Evolutionary conservation across 2,113 vertebrate genomes (phyloP).

Genomic region (Gasterosteus nipponicus): DNA sequence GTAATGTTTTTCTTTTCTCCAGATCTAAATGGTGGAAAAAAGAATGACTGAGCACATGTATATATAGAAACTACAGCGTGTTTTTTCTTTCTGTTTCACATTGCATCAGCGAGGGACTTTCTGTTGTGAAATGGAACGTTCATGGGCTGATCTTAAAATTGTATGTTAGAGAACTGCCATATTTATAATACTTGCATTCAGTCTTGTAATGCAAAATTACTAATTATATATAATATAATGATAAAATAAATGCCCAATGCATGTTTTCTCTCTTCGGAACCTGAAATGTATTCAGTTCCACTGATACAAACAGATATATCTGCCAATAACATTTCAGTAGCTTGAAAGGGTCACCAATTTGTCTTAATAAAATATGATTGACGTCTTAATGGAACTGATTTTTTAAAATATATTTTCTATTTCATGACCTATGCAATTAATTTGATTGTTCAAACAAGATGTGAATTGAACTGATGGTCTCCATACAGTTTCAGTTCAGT

Average conservation of each 20-base stretch:
- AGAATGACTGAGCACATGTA: background rate
- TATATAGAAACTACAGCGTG: background rate
- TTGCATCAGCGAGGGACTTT: conserved; percentile 28
- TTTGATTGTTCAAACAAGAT: background rate
- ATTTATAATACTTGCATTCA: background rate
- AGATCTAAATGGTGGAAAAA: no score
- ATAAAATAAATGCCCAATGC: background rate
- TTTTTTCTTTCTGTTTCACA: background rate
- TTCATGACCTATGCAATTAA: background rate
- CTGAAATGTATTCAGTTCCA: background rate
- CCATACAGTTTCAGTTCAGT: background rate
- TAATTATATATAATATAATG: background rate
- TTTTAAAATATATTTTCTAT: background rate
- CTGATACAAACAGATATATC: background rate
- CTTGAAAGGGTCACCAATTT: background rate
- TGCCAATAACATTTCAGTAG: background rate
- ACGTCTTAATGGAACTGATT: no score
- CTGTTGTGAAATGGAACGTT: background rate
- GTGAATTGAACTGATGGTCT: background rate
- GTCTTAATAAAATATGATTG: background rate
- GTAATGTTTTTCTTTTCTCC: background rate
- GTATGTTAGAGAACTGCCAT: background rate
- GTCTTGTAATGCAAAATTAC: background rate
- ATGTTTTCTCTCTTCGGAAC: background rate
- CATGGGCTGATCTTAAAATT: background rate